A percentile compares a stretch with the other conserved stretches of the same genome.
Evolutionary conservation across 1,140 invertebrate genomes (phyloP).

Genomic region (Aphelenchoides avenae): DNA sequence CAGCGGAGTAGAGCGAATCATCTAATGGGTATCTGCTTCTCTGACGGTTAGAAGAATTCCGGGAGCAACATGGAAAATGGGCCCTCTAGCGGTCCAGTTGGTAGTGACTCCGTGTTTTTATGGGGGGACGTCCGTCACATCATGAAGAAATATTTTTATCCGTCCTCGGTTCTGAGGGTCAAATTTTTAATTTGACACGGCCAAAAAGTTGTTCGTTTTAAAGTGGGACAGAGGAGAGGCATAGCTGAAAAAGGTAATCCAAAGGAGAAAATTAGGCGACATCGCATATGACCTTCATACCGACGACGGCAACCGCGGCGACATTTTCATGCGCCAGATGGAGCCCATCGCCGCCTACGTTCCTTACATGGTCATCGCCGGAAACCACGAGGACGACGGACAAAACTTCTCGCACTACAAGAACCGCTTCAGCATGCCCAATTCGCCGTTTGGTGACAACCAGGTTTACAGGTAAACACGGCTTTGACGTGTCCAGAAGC

Average conservation of each 20-base stretch:
- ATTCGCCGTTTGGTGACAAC: conserved; percentile 56
- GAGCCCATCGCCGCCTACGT: conserved; percentile 57
- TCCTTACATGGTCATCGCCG: conserved; percentile 62
- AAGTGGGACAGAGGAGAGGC: too few species aligned
- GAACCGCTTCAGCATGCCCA: conserved; percentile 60
- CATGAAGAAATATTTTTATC: too few species aligned
- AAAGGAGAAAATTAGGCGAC: too few species aligned
- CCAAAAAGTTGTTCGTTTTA: too few species aligned
- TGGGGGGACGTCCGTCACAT: too few species aligned
- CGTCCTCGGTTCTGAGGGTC: neutral
- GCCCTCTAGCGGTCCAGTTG: too few species aligned
- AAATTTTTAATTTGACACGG: conserved; percentile 4
- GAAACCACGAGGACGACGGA: conserved; percentile 61
- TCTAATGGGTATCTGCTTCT: too few species aligned
- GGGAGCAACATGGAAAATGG: too few species aligned
- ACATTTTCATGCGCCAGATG: conserved; percentile 59
- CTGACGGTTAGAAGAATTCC: too few species aligned
- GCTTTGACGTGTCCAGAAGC: neutral
- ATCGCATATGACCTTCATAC: conserved; percentile 60
- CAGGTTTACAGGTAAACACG: conserved; percentile 62
- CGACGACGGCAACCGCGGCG: conserved; percentile 57
- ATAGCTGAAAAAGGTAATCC: too few species aligned
- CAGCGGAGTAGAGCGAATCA: too few species aligned
- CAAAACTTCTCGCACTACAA: conserved; percentile 53
- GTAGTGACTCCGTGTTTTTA: too few species aligned